Evolutionary conservation across 1,140 invertebrate species (phyloP), one percentile per base, ranked within the genome.

Genomic region (Drosophila takahashii): DNA sequence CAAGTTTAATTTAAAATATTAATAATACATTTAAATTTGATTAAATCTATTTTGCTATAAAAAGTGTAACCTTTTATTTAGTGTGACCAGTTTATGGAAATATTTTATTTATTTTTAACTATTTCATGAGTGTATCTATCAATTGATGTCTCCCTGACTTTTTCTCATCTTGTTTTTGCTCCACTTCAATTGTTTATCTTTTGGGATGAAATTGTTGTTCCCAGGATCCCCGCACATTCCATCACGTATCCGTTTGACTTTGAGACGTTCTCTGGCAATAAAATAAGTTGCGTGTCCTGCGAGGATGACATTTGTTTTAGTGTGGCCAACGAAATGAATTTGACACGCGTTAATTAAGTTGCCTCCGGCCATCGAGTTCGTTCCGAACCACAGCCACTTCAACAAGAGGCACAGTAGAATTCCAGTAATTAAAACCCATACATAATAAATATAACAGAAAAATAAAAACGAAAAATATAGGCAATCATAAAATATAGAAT

Each of bases 311-410:
- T 75, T 75, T 58, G 52, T 58, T 65, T 64, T 42, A 75, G 52
- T 75, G 60, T 34, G 51, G 53, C 73, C 64, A 54, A 62, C 34
- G 60, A 79, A 83, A 83, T 85, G 71, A 85, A 77, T 77, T 77
- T 77, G 81, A 77, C 72, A 85, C 75, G 77, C 77, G 77, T 84
- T 84, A 85, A 84, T 84, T 84, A 86, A 77, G 81, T 86, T 73
- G 77, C 77, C 59, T 54, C 41, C 52, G 42, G 57, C 51, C 53
- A 29, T 37, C 18, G n/a, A 67, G 51, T 45, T 52, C 41, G 15
- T 11, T 10, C 29, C 2, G 0, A 11, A 18, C n/a, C 48, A 34
- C 48, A 51, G 13, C n/a, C n/a, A 34, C 15, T 18, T 13, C 11
- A 34, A 18, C n/a, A 50, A 6, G 9, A 34, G 15, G 8, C 27